Conservation (phyloP, 2,113 vertebrate genomes). For the Thymallus thymallus region DNA sequence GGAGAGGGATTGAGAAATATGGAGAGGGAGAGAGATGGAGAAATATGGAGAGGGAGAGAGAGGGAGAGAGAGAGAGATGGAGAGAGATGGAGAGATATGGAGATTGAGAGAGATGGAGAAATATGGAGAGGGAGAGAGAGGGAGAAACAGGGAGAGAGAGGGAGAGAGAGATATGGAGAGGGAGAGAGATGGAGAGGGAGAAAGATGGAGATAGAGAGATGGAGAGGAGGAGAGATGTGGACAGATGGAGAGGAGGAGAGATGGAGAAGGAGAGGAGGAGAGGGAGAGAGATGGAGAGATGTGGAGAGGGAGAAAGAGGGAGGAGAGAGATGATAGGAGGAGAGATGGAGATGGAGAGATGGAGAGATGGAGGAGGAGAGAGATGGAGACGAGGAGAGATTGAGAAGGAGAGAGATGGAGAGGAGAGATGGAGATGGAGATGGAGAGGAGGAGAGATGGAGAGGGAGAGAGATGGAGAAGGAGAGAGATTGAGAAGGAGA, state of each 20-base stretch:
- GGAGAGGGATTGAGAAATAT: no score
- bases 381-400: not conserved
- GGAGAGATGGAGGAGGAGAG: not conserved
- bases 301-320: not conserved
- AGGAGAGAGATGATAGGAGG: no score
- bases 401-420: no score
- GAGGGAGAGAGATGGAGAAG: no score
- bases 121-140: not conserved
- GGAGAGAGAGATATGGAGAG: not conserved
- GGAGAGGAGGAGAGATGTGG: not conserved
- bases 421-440: not conserved
- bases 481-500: not conserved
- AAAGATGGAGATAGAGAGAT: not conserved
- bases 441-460: not conserved
- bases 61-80: not conserved
- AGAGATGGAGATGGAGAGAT: not conserved
- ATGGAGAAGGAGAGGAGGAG: not conserved
- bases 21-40: not conserved
- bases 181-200: not conserved
- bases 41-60: not conserved
- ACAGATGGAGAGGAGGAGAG: no score
- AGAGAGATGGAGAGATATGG: no score
- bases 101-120: not conserved
- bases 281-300: not conserved
- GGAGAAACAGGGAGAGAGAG: not conserved